These are phyloP conservation scores for Pteromalus puparum DNA, from an alignment of 1,140 invertebrate genomes.

Conservation along the genomic window DNA sequence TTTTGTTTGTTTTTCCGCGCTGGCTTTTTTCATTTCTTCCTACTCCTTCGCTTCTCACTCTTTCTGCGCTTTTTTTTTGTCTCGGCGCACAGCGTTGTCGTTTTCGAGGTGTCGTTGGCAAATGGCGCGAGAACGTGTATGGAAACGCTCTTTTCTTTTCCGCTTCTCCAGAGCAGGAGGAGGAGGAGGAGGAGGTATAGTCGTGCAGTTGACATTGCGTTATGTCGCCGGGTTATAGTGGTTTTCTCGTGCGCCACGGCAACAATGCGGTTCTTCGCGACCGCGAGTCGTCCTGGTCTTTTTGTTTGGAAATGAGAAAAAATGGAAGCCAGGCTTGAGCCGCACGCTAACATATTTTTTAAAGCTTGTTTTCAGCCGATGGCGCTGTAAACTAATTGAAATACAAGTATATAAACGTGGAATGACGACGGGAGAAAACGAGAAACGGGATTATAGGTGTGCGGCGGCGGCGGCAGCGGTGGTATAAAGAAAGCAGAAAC, in stretches of 20 bases:
- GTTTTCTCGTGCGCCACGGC: not conserved
- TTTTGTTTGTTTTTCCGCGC: not conserved
- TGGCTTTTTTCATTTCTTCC: constrained; percentile 27
- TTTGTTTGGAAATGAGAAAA: not conserved
- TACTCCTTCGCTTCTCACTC: constrained; percentile 11
- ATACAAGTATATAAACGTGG: not conserved
- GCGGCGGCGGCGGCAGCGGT: too few species aligned
- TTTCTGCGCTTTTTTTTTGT: constrained; percentile 11
- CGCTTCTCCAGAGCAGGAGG: not conserved
- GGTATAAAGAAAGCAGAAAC: constrained; percentile 6
- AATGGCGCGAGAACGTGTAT: constrained; percentile 1
- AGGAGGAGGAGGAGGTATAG: not conserved
- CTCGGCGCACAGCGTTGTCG: not conserved
- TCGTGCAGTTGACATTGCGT: not conserved
- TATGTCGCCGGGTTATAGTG: not conserved
- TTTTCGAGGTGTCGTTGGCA: not conserved
- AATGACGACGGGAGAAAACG: not conserved
- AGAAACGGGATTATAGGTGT: not conserved
- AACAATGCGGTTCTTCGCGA: not conserved
- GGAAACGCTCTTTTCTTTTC: not conserved
- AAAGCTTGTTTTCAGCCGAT: not conserved
- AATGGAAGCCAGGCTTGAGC: not conserved
- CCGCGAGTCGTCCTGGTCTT: not conserved
- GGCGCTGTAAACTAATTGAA: constrained; percentile 5
- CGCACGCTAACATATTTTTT: not conserved